These are phyloP conservation scores for Ypsolopha sequella DNA, from an alignment of 2,888 invertebrate species.

Conservation along the genomic window DNA sequence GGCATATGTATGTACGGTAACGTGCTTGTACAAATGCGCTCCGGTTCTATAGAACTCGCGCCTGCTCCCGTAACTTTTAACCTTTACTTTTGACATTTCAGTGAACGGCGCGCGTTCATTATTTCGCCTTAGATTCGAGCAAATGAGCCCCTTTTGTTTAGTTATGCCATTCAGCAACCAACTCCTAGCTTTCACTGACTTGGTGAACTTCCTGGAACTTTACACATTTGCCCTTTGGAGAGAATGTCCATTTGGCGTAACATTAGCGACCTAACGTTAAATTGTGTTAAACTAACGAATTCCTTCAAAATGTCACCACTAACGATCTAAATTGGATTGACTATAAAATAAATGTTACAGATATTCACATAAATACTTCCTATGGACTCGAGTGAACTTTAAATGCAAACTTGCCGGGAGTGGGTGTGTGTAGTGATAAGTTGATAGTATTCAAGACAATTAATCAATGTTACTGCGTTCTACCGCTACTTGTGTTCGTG, in stretches of 20 bases:
- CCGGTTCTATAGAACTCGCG: constrained; percentile 13
- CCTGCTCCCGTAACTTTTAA: constrained; percentile 50
- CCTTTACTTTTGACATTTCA: constrained; percentile 63
- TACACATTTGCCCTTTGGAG: constrained; percentile 51
- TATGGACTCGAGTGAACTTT: too few species aligned
- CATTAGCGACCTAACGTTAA: background rate
- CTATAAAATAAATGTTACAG: too few species aligned
- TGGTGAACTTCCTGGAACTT: constrained; percentile 47
- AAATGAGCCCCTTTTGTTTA: constrained; percentile 61
- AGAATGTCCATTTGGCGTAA: constrained; percentile 29
- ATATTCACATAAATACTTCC: too few species aligned
- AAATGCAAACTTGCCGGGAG: too few species aligned
- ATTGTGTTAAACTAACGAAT: too few species aligned
- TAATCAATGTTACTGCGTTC: too few species aligned
- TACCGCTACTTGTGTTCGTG: too few species aligned
- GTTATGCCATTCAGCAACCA: constrained; percentile 37
- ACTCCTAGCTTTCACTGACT: constrained; percentile 50
- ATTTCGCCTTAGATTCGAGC: constrained; percentile 49
- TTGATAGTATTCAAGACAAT: too few species aligned
- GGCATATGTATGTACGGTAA: too few species aligned
- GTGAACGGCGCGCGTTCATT: constrained; percentile 43
- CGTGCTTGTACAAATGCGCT: background rate
- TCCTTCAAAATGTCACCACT: too few species aligned
- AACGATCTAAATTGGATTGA: too few species aligned
- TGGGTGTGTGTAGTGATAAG: too few species aligned